These are phyloP conservation scores for Lepus europaeus DNA, from an alignment of 2,113 vertebrate genomes.

Conservation along the genomic window DNA sequence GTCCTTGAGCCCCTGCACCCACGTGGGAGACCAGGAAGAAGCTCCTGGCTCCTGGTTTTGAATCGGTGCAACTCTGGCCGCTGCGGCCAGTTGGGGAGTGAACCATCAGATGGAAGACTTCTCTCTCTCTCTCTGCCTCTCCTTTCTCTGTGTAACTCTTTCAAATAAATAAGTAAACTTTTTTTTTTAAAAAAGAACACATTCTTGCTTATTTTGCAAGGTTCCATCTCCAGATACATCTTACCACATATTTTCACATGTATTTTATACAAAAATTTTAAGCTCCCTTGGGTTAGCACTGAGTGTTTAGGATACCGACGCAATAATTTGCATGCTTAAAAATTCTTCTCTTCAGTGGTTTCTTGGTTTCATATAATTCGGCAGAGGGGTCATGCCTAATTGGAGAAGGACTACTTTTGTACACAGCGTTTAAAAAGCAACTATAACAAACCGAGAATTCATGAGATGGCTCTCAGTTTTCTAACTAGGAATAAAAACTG, in stretches of 20 bases:
- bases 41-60: too few species aligned
- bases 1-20: too few species aligned
- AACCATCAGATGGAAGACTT: too few species aligned
- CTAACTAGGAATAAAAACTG: not conserved
- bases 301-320: not conserved
- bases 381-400: not conserved
- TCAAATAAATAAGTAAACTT: too few species aligned
- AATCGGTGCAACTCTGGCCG: too few species aligned
- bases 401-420: not conserved
- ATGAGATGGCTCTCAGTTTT: conserved; percentile 2
- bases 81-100: too few species aligned
- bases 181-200: too few species aligned
- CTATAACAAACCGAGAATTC: not conserved
- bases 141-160: too few species aligned
- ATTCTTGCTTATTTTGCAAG: not conserved
- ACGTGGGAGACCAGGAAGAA: too few species aligned
- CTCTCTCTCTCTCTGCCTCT: too few species aligned
- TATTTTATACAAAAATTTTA: not conserved
- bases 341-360: not conserved
- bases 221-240: conserved; percentile 28
- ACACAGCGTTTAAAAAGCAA: not conserved
- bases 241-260: not conserved
- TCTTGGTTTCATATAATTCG: not conserved
- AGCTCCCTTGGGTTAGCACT: not conserved
- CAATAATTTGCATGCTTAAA: not conserved